phyloP scores from a whole-genome alignment of 2,797 vertebrate species.

The Coccyzus lansbergi region DNA sequence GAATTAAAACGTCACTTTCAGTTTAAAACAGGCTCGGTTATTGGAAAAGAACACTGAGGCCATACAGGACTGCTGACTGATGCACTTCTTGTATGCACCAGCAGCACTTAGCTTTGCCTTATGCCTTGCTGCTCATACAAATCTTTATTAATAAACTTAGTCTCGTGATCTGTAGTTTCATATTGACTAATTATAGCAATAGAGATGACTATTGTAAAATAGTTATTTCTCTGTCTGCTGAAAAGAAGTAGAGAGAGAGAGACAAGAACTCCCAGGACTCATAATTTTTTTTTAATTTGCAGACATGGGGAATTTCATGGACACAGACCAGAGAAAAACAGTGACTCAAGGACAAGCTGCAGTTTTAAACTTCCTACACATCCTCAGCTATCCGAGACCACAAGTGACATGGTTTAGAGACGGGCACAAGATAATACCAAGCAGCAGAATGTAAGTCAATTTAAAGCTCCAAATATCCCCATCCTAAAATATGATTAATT shows the following conservation, averaged over 20 bases:
- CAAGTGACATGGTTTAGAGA: slow-evolving; percentile 95
- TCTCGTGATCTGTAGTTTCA: not conserved
- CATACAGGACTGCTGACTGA: not conserved
- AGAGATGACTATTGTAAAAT: not conserved
- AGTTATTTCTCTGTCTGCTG: not conserved
- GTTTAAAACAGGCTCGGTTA: not conserved
- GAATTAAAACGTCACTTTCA: not conserved
- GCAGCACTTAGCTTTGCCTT: not conserved
- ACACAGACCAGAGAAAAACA: slow-evolving; percentile 82
- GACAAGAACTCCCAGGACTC: not conserved
- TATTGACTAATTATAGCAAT: not conserved
- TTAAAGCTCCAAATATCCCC: not conserved
- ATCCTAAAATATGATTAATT: slow-evolving; percentile 5
- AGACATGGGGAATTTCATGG: slow-evolving; percentile 88
- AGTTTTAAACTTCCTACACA: slow-evolving; percentile 80
- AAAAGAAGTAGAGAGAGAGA: not conserved
- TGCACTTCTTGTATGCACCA: not conserved
- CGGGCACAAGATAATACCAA: slow-evolving; percentile 93
- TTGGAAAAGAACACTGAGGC: not conserved
- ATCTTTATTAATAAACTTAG: not conserved
- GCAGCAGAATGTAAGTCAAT: slow-evolving; percentile 89
- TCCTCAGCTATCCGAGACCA: slow-evolving; percentile 85
- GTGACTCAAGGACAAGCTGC: slow-evolving; percentile 85
- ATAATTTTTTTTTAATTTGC: slow-evolving; percentile 41
- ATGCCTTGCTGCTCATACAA: not conserved